These are phyloP conservation scores for Lepidurus packardi DNA, from an alignment of 1,140 invertebrate genomes.

Conservation along the genomic window DNA sequence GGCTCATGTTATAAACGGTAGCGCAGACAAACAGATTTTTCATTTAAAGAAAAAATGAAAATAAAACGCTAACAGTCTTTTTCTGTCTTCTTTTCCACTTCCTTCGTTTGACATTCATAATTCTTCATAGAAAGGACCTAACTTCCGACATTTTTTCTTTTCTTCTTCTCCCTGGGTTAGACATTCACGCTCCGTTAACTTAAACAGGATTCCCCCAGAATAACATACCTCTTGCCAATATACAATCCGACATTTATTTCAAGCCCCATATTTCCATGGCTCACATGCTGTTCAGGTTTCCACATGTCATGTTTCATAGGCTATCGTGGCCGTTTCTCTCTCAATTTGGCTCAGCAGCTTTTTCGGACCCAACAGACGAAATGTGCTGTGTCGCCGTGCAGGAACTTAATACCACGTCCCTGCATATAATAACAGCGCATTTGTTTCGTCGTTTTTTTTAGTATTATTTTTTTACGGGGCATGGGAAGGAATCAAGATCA, in stretches of 20 bases:
- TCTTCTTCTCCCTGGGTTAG: not conserved
- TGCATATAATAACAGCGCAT: not conserved
- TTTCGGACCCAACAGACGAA: not conserved
- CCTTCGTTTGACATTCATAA: not conserved
- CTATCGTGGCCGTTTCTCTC: not conserved
- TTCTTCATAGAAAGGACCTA: not conserved
- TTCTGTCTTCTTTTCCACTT: not conserved
- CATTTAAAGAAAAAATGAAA: not conserved
- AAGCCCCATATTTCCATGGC: not conserved
- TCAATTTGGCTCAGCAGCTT: conserved; percentile 6
- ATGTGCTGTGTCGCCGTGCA: not conserved
- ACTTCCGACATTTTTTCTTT: not conserved
- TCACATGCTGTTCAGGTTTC: conserved; percentile 21
- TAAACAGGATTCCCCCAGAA: not conserved
- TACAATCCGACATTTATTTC: not conserved
- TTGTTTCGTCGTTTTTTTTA: not conserved
- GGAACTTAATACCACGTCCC: not conserved
- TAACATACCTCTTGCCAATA: not conserved
- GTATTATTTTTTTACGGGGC: not conserved
- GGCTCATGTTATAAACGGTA: not conserved
- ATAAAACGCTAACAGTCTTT: not conserved
- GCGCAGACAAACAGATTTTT: not conserved
- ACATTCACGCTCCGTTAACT: conserved; percentile 14
- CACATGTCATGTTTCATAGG: conserved; percentile 10
- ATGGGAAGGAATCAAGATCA: not conserved